Evolutionary conservation across 2,113 vertebrate genomes (phyloP).

Genomic region (Marmota flaviventris): DNA sequence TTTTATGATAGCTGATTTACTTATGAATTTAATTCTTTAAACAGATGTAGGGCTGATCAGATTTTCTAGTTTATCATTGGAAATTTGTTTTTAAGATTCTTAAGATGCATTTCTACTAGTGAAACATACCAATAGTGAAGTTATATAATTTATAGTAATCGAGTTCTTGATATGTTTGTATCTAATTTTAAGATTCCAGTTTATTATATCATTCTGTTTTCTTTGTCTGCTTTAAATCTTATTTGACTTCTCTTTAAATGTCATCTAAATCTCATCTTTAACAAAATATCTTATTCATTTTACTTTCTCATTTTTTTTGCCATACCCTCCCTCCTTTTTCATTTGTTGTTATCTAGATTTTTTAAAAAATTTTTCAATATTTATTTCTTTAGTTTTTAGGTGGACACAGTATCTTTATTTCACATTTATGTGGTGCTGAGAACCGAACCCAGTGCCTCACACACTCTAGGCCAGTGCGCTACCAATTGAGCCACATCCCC

Average conservation of each 20-base stretch:
- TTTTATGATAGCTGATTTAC: background rate
- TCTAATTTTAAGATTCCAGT: background rate
- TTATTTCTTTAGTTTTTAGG: too few species aligned
- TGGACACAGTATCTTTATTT: too few species aligned
- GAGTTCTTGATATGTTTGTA: background rate
- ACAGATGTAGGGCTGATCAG: background rate
- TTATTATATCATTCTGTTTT: background rate
- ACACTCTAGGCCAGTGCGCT: too few species aligned
- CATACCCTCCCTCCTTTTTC: background rate
- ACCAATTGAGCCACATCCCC: too few species aligned
- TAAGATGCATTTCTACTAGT: background rate
- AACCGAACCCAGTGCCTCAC: too few species aligned
- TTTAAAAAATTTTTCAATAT: too few species aligned
- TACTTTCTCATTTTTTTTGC: background rate
- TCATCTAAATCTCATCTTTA: background rate
- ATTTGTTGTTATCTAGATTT: slow-evolving; percentile 11
- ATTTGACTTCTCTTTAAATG: background rate
- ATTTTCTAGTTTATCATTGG: background rate
- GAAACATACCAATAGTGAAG: background rate
- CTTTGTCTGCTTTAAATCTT: background rate
- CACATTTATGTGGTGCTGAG: too few species aligned
- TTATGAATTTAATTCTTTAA: slow-evolving; percentile 24
- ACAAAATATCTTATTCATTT: background rate
- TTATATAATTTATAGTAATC: background rate
- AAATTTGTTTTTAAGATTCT: background rate